phyloP scores from a whole-genome alignment of 2,113 vertebrate genomes.

The Poeciliopsis prolifica region DNA sequence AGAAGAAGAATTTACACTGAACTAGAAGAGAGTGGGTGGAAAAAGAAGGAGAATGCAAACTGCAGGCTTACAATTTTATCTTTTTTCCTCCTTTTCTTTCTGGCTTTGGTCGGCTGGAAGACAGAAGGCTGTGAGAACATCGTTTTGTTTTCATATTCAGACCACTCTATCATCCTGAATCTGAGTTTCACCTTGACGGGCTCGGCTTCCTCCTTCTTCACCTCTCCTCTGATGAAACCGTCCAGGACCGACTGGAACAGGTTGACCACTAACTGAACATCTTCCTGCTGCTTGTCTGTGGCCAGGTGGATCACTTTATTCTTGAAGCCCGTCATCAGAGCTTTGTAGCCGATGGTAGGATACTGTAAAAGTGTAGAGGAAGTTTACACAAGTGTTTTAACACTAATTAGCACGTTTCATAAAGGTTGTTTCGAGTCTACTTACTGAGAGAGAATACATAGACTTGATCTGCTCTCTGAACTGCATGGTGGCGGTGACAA shows the following conservation, averaged over 20 bases:
- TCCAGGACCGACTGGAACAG: conserved; percentile 96
- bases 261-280: conserved; percentile 93
- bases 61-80: conserved; percentile 87
- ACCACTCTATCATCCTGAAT: not conserved
- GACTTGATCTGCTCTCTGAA: conserved; percentile 93
- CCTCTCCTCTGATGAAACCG: conserved; percentile 91
- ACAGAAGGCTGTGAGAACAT: not conserved
- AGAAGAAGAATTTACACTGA: not conserved
- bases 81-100: conserved; percentile 95
- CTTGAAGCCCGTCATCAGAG: conserved; percentile 92
- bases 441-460: conserved; percentile 93
- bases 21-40: not conserved
- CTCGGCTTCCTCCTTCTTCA: conserved; percentile 90
- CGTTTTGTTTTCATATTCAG: not conserved
- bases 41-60: not conserved
- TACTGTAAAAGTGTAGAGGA: conserved; percentile 76
- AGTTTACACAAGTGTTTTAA: not conserved
- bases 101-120: conserved; percentile 87
- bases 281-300: conserved; percentile 85
- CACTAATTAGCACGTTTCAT: not conserved
- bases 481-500: conserved; percentile 91
- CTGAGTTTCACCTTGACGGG: conserved; percentile 80
- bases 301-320: conserved; percentile 89
- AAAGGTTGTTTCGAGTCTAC: conserved; percentile 57
- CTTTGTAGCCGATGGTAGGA: conserved; percentile 91